Evolutionary conservation across 2,888 invertebrate species (phyloP), one percentile per base, ranked within the genome.

Genomic region (Hecatera dysodea): DNA sequence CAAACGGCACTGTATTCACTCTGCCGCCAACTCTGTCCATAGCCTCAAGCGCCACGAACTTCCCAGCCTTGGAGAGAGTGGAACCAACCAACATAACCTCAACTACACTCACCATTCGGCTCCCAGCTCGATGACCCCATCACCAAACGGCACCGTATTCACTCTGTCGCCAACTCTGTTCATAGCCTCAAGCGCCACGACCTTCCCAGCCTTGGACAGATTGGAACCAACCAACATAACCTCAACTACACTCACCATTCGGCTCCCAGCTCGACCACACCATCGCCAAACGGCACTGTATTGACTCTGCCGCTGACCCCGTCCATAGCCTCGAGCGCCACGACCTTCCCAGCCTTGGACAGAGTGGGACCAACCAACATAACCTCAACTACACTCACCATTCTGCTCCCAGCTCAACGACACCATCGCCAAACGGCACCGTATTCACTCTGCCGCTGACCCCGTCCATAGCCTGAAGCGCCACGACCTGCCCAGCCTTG

Each of bases 351-450:
- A 39, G 39, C 39, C 12, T 39, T 78, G 0, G 91, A 89, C 0
- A 95, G 86, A 0, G 86, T 87, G 0, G 91, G 3, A 12, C 11
- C 12, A 12, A 12, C 39, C 39, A 39, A 39, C 39, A 39, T 39
- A 36, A 36, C 36, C n/a, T n/a, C 36, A 12, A 15, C 50, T n/a
- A 17, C n/a, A 52, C 89, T 89, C 19, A 95, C 95, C 95, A 95
- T 75, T 95, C 95, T 0, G 94, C 95, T 0, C 95, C 95, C 0
- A 94, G 69, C 46, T 95, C 95, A 0, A 95, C 90, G 0, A 93
- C 76, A 0, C 94, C 94, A n/a, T 91, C 90, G 0, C 92, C 94
- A 55, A 93, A 93, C 0, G 88, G 86, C 19, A 91, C 91, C 0
- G 95, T 94, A 33, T 89, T 76, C 0, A 95, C 93, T n/a, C 95